These are phyloP conservation scores for Daubentonia madagascariensis DNA, from an alignment of 2,113 vertebrate species.

Conservation along the genomic window DNA sequence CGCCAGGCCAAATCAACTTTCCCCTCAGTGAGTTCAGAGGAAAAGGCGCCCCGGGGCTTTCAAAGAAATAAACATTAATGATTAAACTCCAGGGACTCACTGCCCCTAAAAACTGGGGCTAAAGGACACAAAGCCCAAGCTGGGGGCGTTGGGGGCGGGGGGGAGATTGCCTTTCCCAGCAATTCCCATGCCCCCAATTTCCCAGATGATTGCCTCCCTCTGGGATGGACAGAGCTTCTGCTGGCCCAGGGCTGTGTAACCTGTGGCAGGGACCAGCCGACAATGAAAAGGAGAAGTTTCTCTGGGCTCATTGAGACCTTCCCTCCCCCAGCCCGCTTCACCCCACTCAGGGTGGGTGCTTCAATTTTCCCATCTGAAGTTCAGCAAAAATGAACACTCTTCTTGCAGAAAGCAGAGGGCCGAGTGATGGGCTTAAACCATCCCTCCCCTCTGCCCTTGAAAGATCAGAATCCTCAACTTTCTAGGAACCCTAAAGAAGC, in stretches of 20 bases:
- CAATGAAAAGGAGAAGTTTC: background rate
- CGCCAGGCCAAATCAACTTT: background rate
- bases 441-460: background rate
- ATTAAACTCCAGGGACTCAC: background rate
- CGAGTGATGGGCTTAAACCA: background rate
- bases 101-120: background rate
- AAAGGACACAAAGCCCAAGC: background rate
- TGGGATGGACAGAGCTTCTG: background rate
- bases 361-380: background rate
- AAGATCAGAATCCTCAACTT: background rate
- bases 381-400: background rate
- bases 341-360: background rate
- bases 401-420: background rate
- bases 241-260: background rate
- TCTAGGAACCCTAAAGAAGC: background rate
- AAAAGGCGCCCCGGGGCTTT: background rate
- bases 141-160: background rate
- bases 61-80: slow-evolving; percentile 9
- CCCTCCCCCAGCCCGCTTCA: background rate
- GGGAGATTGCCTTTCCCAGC: background rate
- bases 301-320: background rate
- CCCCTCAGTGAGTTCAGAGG: background rate
- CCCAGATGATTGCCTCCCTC: background rate
- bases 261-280: background rate
- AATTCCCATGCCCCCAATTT: background rate